Conservation (phyloP, 2,797 vertebrate species). For the Pantherophis vulpinus region DNA sequence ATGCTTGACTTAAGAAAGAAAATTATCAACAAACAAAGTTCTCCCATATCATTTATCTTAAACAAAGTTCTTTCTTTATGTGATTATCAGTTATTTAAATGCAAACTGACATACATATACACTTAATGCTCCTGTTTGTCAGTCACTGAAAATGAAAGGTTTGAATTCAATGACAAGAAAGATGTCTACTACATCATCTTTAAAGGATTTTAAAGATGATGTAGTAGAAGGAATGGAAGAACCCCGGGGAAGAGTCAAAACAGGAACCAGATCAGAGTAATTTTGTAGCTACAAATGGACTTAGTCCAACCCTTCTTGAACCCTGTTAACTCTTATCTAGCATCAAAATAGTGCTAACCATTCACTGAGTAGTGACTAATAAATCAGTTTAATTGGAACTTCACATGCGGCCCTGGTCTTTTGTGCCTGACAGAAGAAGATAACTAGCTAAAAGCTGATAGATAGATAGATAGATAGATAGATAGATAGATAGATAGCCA, state of each 20-base stretch:
- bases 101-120: background rate
- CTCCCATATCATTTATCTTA: background rate
- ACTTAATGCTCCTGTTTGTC: background rate
- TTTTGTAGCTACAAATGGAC: background rate
- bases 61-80: background rate
- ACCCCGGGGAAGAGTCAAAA: background rate
- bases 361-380: background rate
- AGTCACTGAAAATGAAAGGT: background rate
- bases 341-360: background rate
- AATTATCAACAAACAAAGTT: background rate
- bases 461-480: too few species aligned
- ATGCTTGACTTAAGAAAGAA: background rate
- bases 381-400: background rate
- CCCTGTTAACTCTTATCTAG: background rate
- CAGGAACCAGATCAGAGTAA: background rate
- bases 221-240: background rate
- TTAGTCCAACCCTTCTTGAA: background rate
- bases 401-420: too few species aligned
- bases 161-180: background rate
- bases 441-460: background rate
- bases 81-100: background rate
- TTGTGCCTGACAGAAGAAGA: background rate
- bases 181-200: background rate
- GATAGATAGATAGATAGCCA: too few species aligned
- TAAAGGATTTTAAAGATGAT: too few species aligned